These are phyloP conservation scores for Aix galericulata DNA, from an alignment of 2,113 vertebrate species.

Conservation along the genomic window DNA sequence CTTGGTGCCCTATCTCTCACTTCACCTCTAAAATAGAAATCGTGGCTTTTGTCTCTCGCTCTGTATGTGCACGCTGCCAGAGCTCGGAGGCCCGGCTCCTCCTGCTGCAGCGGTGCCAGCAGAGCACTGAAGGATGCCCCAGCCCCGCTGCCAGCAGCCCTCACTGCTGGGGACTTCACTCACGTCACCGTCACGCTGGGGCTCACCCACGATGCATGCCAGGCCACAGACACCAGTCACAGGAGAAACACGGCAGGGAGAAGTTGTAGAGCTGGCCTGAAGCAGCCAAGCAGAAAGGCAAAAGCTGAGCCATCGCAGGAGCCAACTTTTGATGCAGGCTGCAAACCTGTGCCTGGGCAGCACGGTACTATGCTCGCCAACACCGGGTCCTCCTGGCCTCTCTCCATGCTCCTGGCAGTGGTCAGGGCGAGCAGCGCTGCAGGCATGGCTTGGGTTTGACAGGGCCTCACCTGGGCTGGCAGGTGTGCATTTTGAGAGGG, in stretches of 20 bases:
- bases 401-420: neutral
- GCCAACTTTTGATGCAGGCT: neutral
- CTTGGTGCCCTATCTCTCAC: neutral
- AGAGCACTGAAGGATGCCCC: neutral
- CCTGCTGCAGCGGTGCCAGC: fast-evolving
- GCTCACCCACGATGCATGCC: fast-evolving
- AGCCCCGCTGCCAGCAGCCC: neutral
- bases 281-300: neutral
- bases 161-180: neutral
- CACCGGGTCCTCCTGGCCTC: fast-evolving
- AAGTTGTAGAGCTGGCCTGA: neutral
- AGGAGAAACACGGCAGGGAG: neutral
- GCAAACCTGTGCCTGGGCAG: fast-evolving
- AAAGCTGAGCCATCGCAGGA: neutral
- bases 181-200: fast-evolving
- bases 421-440: neutral
- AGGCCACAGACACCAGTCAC: neutral
- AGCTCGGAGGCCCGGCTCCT: neutral
- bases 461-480: neutral
- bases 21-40: neutral
- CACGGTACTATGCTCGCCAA: fast-evolving
- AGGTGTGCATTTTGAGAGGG: neutral
- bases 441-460: neutral
- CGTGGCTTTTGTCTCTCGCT: neutral
- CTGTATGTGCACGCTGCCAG: neutral